phyloP scores from a whole-genome alignment of 2,113 vertebrate genomes.

The Cyanoramphus novaezelandiae region DNA sequence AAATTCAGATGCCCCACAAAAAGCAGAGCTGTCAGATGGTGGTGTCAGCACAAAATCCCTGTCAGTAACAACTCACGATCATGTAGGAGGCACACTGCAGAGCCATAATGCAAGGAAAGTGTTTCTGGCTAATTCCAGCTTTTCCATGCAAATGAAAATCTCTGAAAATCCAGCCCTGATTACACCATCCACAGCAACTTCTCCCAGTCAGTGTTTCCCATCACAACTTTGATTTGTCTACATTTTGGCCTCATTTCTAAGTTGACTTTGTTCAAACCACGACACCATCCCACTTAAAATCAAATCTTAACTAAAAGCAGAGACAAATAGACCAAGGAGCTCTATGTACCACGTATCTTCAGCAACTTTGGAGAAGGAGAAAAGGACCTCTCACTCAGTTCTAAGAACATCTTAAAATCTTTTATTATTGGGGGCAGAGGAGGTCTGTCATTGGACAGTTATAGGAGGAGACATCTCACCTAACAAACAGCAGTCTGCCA shows the following conservation, averaged over 20 bases:
- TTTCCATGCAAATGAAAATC: not conserved
- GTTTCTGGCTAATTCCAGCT: not conserved
- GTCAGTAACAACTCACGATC: fast-evolving
- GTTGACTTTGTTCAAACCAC: not conserved
- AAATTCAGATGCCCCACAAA: not conserved
- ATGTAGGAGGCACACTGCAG: not conserved
- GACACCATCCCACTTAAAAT: not conserved
- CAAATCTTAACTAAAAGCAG: not conserved
- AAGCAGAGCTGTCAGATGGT: not conserved
- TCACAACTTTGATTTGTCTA: not conserved
- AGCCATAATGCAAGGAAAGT: not conserved
- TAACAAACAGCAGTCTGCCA: not conserved
- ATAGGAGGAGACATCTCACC: not conserved
- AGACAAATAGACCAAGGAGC: not conserved
- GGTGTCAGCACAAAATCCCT: fast-evolving
- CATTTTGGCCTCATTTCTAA: not conserved
- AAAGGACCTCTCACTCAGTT: not conserved
- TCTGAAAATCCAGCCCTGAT: not conserved
- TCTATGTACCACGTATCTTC: not conserved
- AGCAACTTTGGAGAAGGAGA: not conserved
- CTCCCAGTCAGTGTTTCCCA: not conserved
- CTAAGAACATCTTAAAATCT: not conserved
- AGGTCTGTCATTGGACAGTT: fast-evolving
- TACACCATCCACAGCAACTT: not conserved
- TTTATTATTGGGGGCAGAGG: not conserved